Percentiles rank a stretch among this genome's conserved stretches.
Evolutionary conservation across 2,797 vertebrate species (phyloP).

Genomic region (Cynopterus sphinx): DNA sequence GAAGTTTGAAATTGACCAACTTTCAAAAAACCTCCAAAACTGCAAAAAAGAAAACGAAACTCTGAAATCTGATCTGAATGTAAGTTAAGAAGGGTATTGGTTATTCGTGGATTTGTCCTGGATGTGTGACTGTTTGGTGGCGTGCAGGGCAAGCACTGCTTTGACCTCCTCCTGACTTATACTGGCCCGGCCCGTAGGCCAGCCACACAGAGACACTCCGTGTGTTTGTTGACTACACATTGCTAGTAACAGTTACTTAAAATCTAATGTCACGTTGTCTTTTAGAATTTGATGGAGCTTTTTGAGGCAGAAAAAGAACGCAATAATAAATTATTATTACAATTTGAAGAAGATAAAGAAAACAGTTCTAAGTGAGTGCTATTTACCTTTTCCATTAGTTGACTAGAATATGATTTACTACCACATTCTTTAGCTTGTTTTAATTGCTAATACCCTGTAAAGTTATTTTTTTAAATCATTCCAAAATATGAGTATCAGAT

Average conservation of each 20-base stretch:
- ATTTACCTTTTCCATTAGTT: slow-evolving; percentile 13
- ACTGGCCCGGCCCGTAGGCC: neutral
- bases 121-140: neutral
- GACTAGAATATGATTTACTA: neutral
- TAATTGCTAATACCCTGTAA: neutral
- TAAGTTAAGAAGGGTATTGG: slow-evolving; percentile 74
- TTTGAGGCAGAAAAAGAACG: slow-evolving; percentile 90
- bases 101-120: neutral
- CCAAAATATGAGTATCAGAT: neutral
- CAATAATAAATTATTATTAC: slow-evolving; percentile 88
- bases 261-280: slow-evolving; percentile 49
- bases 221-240: neutral
- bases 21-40: slow-evolving; percentile 89
- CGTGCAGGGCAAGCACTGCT: neutral
- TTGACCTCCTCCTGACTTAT: neutral
- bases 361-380: slow-evolving; percentile 93
- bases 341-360: slow-evolving; percentile 94
- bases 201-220: neutral
- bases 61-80: slow-evolving; percentile 88
- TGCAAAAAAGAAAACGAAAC: slow-evolving; percentile 87
- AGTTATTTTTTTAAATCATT: slow-evolving; percentile 23
- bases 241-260: neutral
- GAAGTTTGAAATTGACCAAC: slow-evolving; percentile 94
- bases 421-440: neutral
- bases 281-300: slow-evolving; percentile 89